A percentile compares a stretch with the other conserved stretches of the same genome.
Conservation (phyloP, 2,888 invertebrate genomes). For the Cloeon dipterum region DNA sequence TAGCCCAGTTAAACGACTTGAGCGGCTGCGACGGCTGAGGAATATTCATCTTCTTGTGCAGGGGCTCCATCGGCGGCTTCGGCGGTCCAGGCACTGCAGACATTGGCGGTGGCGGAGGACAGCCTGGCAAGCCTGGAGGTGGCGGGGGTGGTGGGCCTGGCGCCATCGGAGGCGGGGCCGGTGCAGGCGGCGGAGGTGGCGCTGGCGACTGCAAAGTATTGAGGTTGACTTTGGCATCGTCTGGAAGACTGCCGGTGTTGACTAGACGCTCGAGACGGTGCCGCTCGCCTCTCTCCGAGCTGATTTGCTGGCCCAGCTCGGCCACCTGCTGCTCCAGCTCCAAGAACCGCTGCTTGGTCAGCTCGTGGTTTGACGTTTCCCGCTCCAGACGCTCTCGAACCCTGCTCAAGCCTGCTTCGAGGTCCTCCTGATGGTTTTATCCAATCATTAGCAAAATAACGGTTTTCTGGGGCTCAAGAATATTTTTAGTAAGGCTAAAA, state of each 20-base stretch:
- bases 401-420: constrained; percentile 56
- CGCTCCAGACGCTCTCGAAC: constrained; percentile 74
- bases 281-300: constrained; percentile 57
- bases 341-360: constrained; percentile 52
- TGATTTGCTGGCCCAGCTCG: constrained; percentile 40
- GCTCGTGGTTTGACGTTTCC: constrained; percentile 68
- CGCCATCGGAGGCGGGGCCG: constrained; percentile 28
- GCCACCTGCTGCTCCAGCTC: constrained; percentile 35
- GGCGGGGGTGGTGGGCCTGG: constrained; percentile 24
- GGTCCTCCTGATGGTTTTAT: constrained; percentile 36
- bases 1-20: constrained; percentile 96
- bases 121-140: constrained; percentile 24
- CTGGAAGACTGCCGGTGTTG: constrained; percentile 76
- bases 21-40: constrained; percentile 82
- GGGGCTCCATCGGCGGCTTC: constrained; percentile 10
- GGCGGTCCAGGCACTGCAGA: constrained; percentile 9
- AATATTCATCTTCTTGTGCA: constrained; percentile 45
- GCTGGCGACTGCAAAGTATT: constrained; percentile 28
- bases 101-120: constrained; percentile 21
- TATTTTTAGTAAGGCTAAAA: neutral
- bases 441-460: constrained; percentile 1
- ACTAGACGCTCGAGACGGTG: constrained; percentile 65
- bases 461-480: neutral
- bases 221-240: constrained; percentile 60
- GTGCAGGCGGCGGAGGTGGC: constrained; percentile 25